Base-by-base conservation (phyloP, 1,140 invertebrate species). In the Anoplophora glabripennis region DNA sequence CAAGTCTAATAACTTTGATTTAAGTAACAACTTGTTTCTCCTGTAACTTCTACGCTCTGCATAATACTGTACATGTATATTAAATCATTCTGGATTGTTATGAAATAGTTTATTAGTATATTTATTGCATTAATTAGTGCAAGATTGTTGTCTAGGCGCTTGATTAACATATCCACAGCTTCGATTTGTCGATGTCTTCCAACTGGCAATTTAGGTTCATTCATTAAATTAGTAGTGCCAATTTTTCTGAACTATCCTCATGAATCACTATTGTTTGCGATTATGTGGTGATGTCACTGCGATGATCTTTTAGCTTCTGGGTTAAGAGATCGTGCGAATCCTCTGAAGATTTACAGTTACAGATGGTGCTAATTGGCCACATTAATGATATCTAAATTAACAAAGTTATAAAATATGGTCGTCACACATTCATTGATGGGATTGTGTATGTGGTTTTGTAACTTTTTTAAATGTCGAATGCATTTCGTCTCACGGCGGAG, bases 321-420 rank as follows among this genome's bases (percentile, higher is more conserved):
- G 66, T 60, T 64, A 65, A 63, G 59, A 60, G 66, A 67, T 67
- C 66, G 66, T 67, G 66, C 63, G 66, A 67, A 67, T 63, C 58
- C 65, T 48, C 56, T 61, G 60, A 59, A 59, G 66, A 67, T 67
- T 67, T 67, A 61, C 60, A 52, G 53, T 48, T 58, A 53, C 60
- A 64, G 59, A 58, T 64, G 66, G 35, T 54, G 38, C 54, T 65
- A 65, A 67, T 67, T 67, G 60, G 46, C 58, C 53, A 59, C 53
- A 53, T n/a, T 18, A 28, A 55, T 53, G 41, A 56, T 62, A 38
- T 51, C 48, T 57, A 46, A 62, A 65, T 65, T 57, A 65, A 65
- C 53, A 38, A 48, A 57, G 52, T 60, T 55, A 65, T 45, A 59
- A 40, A 58, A 54, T 33, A 18, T 58, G 56, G 54, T 46, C 54